Conservation (phyloP, 2,113 vertebrate genomes). For the Crotalus helleri region DNA sequence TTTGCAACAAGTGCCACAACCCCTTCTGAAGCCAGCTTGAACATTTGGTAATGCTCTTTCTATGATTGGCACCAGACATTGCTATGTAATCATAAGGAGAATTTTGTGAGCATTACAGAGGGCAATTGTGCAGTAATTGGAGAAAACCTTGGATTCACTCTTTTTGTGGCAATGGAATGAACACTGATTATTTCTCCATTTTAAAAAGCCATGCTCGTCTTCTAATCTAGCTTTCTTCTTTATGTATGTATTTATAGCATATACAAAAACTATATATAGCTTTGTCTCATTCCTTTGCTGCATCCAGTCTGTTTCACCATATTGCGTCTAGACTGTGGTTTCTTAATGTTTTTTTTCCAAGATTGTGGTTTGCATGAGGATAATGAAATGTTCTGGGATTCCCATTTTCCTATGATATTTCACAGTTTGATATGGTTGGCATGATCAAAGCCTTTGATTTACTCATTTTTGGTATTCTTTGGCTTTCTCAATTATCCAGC, state of each 20-base stretch:
- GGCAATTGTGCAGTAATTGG: not conserved
- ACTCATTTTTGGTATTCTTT: not conserved
- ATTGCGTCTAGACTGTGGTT: not conserved
- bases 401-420: not conserved
- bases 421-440: not conserved
- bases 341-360: not conserved
- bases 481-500: not conserved
- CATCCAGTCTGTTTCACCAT: not conserved
- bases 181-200: not conserved
- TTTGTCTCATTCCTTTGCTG: not conserved
- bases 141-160: not conserved
- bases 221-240: too few relatives aligned
- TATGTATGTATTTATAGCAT: not conserved
- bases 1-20: not conserved
- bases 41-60: not conserved
- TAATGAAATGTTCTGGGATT: not conserved
- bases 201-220: not conserved
- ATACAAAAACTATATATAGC: not conserved
- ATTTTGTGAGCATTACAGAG: not conserved
- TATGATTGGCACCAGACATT: not conserved
- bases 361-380: not conserved
- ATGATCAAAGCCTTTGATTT: not conserved
- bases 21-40: not conserved
- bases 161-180: not conserved
- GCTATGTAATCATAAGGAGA: not conserved